phyloP scores from a whole-genome alignment of 1,140 invertebrate species.

The Cepaea nemoralis region DNA sequence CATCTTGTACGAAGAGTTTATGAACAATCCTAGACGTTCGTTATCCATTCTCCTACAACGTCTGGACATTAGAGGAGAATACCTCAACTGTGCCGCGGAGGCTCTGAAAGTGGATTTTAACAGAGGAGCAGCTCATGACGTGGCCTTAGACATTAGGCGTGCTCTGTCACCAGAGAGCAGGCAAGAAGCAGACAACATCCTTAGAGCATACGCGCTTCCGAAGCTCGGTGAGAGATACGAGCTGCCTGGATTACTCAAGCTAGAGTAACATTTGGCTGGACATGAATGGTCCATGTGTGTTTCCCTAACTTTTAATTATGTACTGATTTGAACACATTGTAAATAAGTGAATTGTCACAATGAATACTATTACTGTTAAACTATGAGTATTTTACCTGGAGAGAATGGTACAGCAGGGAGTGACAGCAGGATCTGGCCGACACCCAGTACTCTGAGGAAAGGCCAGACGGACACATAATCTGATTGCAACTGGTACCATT shows the following conservation, averaged over 20 bases:
- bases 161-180: slow-evolving; percentile 54
- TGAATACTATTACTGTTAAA: too few relatives aligned
- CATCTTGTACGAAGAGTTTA: slow-evolving; percentile 64
- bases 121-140: slow-evolving; percentile 44
- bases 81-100: slow-evolving; percentile 54
- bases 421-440: too few relatives aligned
- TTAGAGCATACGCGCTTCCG: slow-evolving; percentile 60
- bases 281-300: too few relatives aligned
- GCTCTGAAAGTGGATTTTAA: slow-evolving; percentile 60
- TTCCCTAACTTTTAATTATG: too few relatives aligned
- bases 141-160: slow-evolving; percentile 50
- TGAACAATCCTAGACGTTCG: slow-evolving; percentile 58
- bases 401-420: too few relatives aligned
- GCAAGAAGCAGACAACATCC: slow-evolving; percentile 59
- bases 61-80: slow-evolving; percentile 58
- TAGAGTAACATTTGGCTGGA: slow-evolving; percentile 45
- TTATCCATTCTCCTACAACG: slow-evolving; percentile 56
- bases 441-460: too few relatives aligned
- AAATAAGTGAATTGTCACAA: too few relatives aligned
- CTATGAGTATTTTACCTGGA: too few relatives aligned
- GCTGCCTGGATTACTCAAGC: slow-evolving; percentile 58
- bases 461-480: too few relatives aligned
- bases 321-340: too few relatives aligned
- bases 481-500: too few relatives aligned
- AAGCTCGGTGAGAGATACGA: slow-evolving; percentile 64